Base-by-base conservation (phyloP, 1,140 invertebrate species). In the Coboldia fuscipes region DNA sequence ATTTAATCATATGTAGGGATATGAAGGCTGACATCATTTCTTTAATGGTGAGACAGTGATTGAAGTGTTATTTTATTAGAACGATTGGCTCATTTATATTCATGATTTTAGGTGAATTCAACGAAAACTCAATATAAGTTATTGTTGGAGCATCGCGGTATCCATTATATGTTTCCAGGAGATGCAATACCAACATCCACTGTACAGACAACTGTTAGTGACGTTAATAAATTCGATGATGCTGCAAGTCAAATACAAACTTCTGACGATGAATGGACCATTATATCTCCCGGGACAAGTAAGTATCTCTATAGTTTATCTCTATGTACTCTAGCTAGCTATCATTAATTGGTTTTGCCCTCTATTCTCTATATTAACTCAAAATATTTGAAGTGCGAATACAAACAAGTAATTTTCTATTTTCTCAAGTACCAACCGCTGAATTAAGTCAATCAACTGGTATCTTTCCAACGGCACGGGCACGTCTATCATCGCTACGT, bases 1-100 rank as follows among this genome's bases (percentile, higher is more conserved):
- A 60, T 36, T 45, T 80, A 24, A 56, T 68, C 35, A 57, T 83
- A 28, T 72, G 75, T 39, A 63, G 68, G 40, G 74, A 80, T 50
- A 70, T 70, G 42, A 64, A 62, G 35, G 61, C 73, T 15, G 70
- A 75, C 39, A 64, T 61, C 18, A 66, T 73, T 20, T 70, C 68
- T 46, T 55, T 81, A 26, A 49, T 82, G 52, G 71, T 75, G 50
- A 56, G 57, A 57, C 22, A n/a, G 19, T 37, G 18, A 30, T n/a
- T 39, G 36, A 17, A 39, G 14, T 22, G 18, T n/a, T 16, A n/a
- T n/a, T n/a, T n/a, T n/a, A n/a, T n/a, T n/a, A n/a, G n/a, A n/a
- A n/a, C n/a, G 17, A 18, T 33, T 30, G 23, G 35, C 2, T 20
- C 23, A 24, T 24, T 24, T 24, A 24, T n/a, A 24, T n/a, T n/a